These are phyloP conservation scores for Nannoperca obscura DNA, from an alignment of 2,797 vertebrate genomes.

Conservation along the genomic window DNA sequence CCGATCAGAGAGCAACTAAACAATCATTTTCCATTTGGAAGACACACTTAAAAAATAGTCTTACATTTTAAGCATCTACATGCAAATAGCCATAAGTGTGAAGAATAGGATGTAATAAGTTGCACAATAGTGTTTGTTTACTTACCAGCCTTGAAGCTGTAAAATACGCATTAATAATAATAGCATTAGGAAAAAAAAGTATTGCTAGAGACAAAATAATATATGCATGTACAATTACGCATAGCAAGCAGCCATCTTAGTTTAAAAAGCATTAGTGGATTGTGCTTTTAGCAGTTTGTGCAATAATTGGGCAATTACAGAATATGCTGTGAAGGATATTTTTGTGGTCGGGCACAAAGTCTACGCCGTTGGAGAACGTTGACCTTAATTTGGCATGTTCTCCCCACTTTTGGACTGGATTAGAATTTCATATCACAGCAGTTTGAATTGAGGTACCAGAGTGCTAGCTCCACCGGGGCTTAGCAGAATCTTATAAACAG, in stretches of 20 bases:
- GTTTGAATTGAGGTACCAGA: conserved; percentile 59
- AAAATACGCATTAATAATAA: conserved; percentile 47
- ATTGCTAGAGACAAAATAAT: conserved; percentile 20
- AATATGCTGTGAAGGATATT: conserved; percentile 56
- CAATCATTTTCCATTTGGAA: neutral
- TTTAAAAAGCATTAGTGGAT: conserved; percentile 43
- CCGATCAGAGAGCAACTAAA: neutral
- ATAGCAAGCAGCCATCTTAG: conserved; percentile 44
- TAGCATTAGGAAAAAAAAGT: conserved; percentile 18
- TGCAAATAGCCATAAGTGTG: conserved; percentile 29
- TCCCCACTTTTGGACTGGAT: conserved; percentile 50
- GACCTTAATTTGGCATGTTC: conserved; percentile 60
- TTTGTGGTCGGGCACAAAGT: conserved; percentile 31
- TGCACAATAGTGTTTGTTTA: conserved; percentile 45
- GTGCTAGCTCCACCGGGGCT: conserved; percentile 55
- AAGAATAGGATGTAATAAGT: conserved; percentile 33
- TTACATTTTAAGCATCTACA: conserved; percentile 19
- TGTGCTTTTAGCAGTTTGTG: conserved; percentile 65
- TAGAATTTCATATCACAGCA: conserved; percentile 71
- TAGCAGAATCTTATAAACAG: conserved; percentile 69
- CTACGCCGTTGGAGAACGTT: conserved; percentile 39
- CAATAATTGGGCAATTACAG: conserved; percentile 72
- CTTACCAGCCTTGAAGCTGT: conserved; percentile 40
- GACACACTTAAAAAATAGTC: neutral
- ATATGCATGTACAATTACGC: conserved; percentile 51